phyloP scores from a whole-genome alignment of 2,888 invertebrate genomes.

The Aspidapion aeneum region DNA sequence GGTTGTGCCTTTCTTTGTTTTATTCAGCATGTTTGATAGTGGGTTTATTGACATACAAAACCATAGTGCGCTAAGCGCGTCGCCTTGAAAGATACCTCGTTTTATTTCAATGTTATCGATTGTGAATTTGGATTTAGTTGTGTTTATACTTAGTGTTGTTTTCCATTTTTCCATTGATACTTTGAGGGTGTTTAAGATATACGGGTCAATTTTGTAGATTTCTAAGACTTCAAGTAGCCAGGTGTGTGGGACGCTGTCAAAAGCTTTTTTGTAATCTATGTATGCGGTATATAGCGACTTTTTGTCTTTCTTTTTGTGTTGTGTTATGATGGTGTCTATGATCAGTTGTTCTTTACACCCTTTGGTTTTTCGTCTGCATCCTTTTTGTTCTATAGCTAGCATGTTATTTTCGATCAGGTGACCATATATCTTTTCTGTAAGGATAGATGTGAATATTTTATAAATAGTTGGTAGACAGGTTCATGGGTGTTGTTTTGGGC shows the following conservation, averaged over 20 bases:
- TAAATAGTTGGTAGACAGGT: not conserved
- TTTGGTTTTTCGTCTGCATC: not conserved
- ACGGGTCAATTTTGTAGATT: not conserved
- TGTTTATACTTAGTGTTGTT: too few species aligned
- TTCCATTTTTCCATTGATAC: not conserved
- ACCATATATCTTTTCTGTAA: not conserved
- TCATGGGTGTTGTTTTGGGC: not conserved
- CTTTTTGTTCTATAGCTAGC: conserved; percentile 1
- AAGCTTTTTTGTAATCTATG: conserved; percentile 3
- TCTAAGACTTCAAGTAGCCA: not conserved
- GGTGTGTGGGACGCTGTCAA: conserved; percentile 3
- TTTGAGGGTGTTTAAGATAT: not conserved
- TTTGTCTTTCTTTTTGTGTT: not conserved
- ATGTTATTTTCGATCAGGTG: not conserved
- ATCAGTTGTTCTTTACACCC: not conserved
- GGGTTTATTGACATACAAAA: too few species aligned
- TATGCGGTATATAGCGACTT: not conserved
- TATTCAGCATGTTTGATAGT: too few species aligned
- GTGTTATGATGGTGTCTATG: not conserved
- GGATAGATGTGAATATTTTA: not conserved
- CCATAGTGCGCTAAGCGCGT: too few species aligned
- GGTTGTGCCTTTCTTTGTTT: too few species aligned
- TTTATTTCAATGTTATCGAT: too few species aligned
- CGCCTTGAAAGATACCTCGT: too few species aligned
- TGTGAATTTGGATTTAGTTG: too few species aligned